Evolutionary conservation across 2,113 vertebrate species (phyloP).

Genomic region (Sminthopsis crassicaudata): DNA sequence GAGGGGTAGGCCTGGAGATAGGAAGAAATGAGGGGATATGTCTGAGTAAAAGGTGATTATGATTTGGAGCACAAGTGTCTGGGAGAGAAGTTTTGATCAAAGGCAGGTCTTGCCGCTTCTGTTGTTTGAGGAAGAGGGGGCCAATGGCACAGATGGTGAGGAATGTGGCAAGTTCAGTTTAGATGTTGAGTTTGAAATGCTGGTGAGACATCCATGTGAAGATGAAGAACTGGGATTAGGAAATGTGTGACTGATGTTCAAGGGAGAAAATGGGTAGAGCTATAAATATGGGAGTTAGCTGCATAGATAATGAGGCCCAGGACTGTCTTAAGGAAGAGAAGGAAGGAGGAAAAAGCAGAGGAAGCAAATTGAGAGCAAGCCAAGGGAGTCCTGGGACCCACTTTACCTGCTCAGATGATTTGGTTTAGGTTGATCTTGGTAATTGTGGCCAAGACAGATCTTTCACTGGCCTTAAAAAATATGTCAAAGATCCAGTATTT

Average conservation of each 20-base stretch:
- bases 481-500: neutral
- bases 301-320: neutral
- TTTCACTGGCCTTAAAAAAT: neutral
- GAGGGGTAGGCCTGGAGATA: neutral
- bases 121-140: neutral
- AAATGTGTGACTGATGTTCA: neutral
- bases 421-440: neutral
- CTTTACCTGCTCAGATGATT: neutral
- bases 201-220: neutral
- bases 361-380: neutral
- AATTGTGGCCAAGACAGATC: neutral
- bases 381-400: neutral
- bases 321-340: neutral
- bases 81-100: neutral
- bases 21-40: neutral
- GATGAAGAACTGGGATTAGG: neutral
- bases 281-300: neutral
- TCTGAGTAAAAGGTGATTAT: neutral
- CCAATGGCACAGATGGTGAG: neutral
- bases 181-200: neutral
- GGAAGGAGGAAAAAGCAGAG: neutral
- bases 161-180: neutral
- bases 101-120: neutral
- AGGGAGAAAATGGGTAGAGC: neutral
- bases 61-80: neutral